These are phyloP conservation scores for Tragelaphus eurycerus DNA, from an alignment of 2,797 vertebrate species.

Conservation along the genomic window DNA sequence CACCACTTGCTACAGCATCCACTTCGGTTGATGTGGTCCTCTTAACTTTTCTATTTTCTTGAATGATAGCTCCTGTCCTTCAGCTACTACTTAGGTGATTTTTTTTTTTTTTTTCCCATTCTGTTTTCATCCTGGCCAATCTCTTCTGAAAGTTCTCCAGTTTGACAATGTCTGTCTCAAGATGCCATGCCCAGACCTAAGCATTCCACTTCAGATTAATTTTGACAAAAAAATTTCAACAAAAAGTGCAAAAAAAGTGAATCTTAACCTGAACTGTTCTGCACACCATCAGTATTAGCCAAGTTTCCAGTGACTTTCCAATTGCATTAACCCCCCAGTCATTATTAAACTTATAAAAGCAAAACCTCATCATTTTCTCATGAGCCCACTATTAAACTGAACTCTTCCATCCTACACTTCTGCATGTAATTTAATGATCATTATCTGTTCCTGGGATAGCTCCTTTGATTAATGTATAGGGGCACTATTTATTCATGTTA, in stretches of 20 bases:
- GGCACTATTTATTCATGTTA: neutral
- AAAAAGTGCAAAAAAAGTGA: neutral
- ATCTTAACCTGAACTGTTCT: neutral
- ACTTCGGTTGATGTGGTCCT: neutral
- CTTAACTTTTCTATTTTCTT: neutral
- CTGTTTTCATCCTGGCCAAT: neutral
- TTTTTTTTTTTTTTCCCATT: neutral
- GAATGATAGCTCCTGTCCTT: neutral
- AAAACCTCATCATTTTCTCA: neutral
- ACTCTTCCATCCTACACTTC: neutral
- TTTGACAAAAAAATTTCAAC: neutral
- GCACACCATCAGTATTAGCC: neutral
- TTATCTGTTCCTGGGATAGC: neutral
- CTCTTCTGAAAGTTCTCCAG: neutral
- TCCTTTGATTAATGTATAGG: constrained; percentile 17
- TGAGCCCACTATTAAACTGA: neutral
- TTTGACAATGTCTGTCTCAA: neutral
- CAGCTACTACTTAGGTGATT: neutral
- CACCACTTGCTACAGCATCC: neutral
- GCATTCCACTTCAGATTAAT: neutral
- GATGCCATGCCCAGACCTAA: neutral
- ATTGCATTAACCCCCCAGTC: neutral
- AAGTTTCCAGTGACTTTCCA: neutral
- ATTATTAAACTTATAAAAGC: neutral
- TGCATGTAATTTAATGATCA: neutral